A percentile compares a stretch with the other conserved stretches of the same genome.
These are phyloP conservation scores for Sebastes jordani DNA, from an alignment of 2,797 vertebrate genomes.

Conservation along the genomic window DNA sequence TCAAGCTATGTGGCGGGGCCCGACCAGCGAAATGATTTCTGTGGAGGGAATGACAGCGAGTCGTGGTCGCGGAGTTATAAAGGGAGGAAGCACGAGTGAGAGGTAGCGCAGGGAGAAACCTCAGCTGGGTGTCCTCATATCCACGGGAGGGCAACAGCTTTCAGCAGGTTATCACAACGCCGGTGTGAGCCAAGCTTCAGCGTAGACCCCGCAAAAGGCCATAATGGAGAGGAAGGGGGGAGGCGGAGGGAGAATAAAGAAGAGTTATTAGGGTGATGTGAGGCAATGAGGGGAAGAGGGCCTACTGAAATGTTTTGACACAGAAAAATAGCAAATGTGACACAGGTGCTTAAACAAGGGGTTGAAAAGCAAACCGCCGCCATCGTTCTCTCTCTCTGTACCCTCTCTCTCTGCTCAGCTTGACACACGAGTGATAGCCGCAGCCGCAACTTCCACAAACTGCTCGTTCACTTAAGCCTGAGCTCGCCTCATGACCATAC, in stretches of 20 bases:
- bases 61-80: conserved; percentile 18
- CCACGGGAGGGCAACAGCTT: conserved; percentile 61
- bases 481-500: background rate
- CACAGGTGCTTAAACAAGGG: conserved; percentile 67
- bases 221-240: conserved; percentile 32
- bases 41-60: conserved; percentile 10
- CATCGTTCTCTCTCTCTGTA: conserved; percentile 34
- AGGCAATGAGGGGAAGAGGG: conserved; percentile 65
- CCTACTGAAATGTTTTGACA: conserved; percentile 75
- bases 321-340: conserved; percentile 70
- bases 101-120: conserved; percentile 36
- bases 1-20: conserved; percentile 24
- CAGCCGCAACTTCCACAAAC: conserved; percentile 32
- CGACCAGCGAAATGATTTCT: conserved; percentile 33
- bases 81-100: conserved; percentile 21
- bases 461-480: conserved; percentile 19
- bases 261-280: conserved; percentile 70
- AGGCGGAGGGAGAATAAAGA: conserved; percentile 61
- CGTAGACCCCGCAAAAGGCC: conserved; percentile 56
- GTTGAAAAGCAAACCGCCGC: conserved; percentile 52
- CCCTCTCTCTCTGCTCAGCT: conserved; percentile 23
- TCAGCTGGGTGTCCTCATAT: conserved; percentile 54
- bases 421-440: conserved; percentile 22
- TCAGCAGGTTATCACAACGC: conserved; percentile 68
- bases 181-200: conserved; percentile 49